Evolutionary conservation across 1,140 invertebrate genomes (phyloP), one percentile per base, ranked within the genome.

Genomic region (Bacillus rossius): DNA sequence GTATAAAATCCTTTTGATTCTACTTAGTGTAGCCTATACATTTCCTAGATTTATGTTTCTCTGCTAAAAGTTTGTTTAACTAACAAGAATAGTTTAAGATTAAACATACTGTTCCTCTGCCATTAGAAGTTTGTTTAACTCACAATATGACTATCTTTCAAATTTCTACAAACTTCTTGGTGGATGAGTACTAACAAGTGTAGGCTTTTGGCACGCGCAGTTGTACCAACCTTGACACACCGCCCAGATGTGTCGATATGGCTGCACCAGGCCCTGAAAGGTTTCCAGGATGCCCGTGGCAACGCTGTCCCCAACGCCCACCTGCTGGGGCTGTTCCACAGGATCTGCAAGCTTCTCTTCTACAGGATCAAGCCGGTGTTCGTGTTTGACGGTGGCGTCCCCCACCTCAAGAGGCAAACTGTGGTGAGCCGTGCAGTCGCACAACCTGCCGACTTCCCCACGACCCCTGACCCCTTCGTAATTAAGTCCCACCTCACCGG

Each of bases 341-440:
- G 96, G 50, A 82, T 99, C 14, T 98, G 96, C 73, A 99, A 99
- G 78, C 79, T 99, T 16, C 77, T 99, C 2, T 97, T 91, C 73
- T 99, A 94, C 70, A 86, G 88, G 70, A 94, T 99, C 52, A 94
- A 94, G 69, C 98, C 98, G 14, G 84, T 99, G 2, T 99, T 99
- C 81, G 94, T 99, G n/a, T 99, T 99, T 79, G 97, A 99, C 83
- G 97, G 97, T 22, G 88, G 86, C 53, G 91, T 94, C 51, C 95
- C 96, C 29, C 77, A 81, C 57, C 80, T 98, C 10, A 98, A 98
- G 74, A 89, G 84, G 69, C 88, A 94, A 77, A 97, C 96, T 40
- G 87, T 98, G 77, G 94, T 95, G 79, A 84, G 83, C 81, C 29
- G 10, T 50, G 23, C 13, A 58, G 48, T 43, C 66, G 53, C 41